Percentiles rank a stretch among this genome's conserved stretches.
Evolutionary conservation across 2,797 vertebrate genomes (phyloP).

Genomic region (Danio aesculapii): DNA sequence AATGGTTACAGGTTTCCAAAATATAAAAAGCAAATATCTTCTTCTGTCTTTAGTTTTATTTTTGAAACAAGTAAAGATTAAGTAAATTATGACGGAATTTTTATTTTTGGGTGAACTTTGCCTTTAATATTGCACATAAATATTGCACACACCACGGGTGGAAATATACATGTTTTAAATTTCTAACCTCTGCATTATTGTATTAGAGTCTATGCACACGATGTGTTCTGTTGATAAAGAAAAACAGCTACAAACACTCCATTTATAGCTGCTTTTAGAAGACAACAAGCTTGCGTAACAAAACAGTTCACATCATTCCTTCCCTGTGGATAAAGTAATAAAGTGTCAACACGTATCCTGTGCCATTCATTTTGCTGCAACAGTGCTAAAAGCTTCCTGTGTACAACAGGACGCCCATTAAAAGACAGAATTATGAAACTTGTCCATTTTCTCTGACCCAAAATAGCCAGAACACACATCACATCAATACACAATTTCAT

Average conservation of each 20-base stretch:
- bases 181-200: no score
- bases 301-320: not conserved
- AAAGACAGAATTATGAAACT: conserved; percentile 3
- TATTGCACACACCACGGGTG: no score
- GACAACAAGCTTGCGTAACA: not conserved
- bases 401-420: not conserved
- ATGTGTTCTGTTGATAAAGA: not conserved
- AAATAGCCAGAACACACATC: not conserved
- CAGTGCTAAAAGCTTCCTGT: conserved; percentile 13
- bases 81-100: not conserved
- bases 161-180: no score
- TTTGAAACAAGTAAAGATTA: not conserved
- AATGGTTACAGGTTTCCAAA: no score
- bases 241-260: no score
- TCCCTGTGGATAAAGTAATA: not conserved
- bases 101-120: not conserved
- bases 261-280: not conserved
- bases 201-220: no score
- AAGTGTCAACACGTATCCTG: not conserved
- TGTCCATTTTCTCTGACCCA: conserved; percentile 1
- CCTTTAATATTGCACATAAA: no score
- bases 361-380: not conserved
- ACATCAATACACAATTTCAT: not conserved
- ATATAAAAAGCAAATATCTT: no score
- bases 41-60: not conserved